Evolutionary conservation across 2,113 vertebrate genomes (phyloP).

Genomic region (Delphinus delphis): DNA sequence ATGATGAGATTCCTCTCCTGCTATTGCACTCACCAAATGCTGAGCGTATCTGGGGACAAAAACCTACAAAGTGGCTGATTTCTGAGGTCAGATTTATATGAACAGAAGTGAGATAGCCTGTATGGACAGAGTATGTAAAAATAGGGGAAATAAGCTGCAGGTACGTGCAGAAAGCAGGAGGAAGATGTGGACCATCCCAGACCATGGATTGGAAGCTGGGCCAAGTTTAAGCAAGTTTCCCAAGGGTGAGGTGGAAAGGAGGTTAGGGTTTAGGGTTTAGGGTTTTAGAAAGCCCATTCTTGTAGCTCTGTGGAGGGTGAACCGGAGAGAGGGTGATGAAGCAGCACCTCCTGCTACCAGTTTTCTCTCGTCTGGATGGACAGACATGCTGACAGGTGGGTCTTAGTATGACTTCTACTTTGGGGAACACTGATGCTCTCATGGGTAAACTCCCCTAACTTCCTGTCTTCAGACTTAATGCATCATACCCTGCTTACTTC

Average conservation of each 20-base stretch:
- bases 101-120: background rate
- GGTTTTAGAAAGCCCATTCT: background rate
- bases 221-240: background rate
- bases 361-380: background rate
- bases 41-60: background rate
- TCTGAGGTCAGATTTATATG: background rate
- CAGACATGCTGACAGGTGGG: background rate
- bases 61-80: background rate
- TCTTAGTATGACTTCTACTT: background rate
- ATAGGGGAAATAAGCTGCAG: background rate
- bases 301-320: background rate
- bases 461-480: conserved; percentile 28
- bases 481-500: conserved; percentile 27
- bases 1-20: background rate
- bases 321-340: background rate
- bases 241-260: background rate
- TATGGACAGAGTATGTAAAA: rapidly evolving
- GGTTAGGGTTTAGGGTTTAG: background rate
- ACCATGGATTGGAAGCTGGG: background rate
- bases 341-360: no score
- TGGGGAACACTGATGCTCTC: background rate
- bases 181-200: rapidly evolving
- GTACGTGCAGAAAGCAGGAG: background rate
- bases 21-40: background rate
- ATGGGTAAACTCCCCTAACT: background rate